Percentiles rank a stretch among this genome's conserved stretches.
Evolutionary conservation across 2,888 invertebrate genomes (phyloP).

Genomic region (Drepana falcataria): DNA sequence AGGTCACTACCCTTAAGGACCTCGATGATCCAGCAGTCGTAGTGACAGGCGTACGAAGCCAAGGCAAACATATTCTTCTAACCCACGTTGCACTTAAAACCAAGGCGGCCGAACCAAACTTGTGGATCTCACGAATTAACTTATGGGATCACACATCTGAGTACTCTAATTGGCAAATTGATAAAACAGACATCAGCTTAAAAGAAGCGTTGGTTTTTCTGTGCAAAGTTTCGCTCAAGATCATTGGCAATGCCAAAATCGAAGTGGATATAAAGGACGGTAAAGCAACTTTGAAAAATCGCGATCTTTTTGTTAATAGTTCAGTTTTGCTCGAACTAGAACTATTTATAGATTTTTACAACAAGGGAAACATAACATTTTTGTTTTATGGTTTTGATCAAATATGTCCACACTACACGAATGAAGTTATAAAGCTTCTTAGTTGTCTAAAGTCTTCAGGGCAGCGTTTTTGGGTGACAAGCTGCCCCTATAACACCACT

Average conservation of each 20-base stretch:
- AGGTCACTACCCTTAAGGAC: conserved; percentile 25
- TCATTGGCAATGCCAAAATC: conserved; percentile 14
- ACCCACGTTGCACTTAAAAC: conserved; percentile 31
- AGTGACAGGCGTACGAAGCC: conserved; percentile 27
- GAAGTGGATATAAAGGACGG: conserved; percentile 10
- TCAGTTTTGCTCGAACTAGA: conserved; percentile 26
- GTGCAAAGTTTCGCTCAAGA: conserved; percentile 25
- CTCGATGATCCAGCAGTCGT: conserved; percentile 26
- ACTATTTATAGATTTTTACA: conserved; percentile 30
- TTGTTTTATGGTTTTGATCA: conserved; percentile 37
- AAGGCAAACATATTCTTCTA: conserved; percentile 34
- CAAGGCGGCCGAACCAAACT: conserved; percentile 21
- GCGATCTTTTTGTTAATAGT: conserved; percentile 7
- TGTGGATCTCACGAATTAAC: conserved; percentile 35
- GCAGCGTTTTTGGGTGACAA: conserved; percentile 35
- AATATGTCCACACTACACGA: conserved; percentile 29
- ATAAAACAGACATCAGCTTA: conserved; percentile 8
- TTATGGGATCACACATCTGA: conserved; percentile 23
- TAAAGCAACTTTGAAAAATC: conserved; percentile 13
- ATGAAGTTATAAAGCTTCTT: conserved; percentile 26
- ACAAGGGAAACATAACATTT: conserved; percentile 25
- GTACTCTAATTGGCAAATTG: conserved; percentile 21
- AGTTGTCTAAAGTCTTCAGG: conserved; percentile 18
- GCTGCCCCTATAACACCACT: conserved; percentile 23
- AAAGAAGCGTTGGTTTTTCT: conserved; percentile 23